phyloP scores from a whole-genome alignment of 1,140 invertebrate species.

The Neodiprion lecontei region DNA sequence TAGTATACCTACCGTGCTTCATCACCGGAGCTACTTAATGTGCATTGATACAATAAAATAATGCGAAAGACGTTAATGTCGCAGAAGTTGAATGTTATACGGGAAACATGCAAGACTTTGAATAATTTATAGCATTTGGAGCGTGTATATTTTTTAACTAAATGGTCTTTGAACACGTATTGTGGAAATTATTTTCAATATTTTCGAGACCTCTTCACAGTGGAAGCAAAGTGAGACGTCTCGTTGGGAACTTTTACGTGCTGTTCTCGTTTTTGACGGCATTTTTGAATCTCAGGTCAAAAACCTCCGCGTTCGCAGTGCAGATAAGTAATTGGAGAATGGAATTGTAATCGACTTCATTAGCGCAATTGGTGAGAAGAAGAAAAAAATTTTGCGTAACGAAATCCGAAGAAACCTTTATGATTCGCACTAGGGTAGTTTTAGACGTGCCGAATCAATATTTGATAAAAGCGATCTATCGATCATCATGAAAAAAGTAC shows the following conservation, averaged over 20 bases:
- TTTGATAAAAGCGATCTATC: too few relatives aligned
- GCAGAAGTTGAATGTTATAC: not conserved
- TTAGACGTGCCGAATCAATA: too few relatives aligned
- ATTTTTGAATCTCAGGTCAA: not conserved
- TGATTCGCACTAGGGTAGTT: too few relatives aligned
- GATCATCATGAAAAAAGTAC: too few relatives aligned
- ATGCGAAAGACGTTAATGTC: not conserved
- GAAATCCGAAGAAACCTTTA: too few relatives aligned
- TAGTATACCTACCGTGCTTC: not conserved
- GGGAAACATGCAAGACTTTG: not conserved
- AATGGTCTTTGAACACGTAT: not conserved
- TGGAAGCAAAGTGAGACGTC: not conserved
- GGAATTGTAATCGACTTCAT: not conserved
- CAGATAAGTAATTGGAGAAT: not conserved
- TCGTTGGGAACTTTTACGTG: not conserved
- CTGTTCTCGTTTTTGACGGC: not conserved
- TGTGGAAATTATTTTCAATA: not conserved
- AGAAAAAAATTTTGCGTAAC: too few relatives aligned
- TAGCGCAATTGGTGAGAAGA: too few relatives aligned
- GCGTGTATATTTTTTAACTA: not conserved
- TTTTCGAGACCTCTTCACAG: not conserved
- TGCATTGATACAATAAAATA: not conserved
- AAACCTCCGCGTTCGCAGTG: not conserved
- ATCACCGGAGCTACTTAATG: not conserved
- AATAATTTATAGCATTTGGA: not conserved